Percentiles rank a stretch among this genome's conserved stretches.
Evolutionary conservation across 2,113 vertebrate genomes (phyloP).

Genomic region (Aspidoscelis tigris): DNA sequence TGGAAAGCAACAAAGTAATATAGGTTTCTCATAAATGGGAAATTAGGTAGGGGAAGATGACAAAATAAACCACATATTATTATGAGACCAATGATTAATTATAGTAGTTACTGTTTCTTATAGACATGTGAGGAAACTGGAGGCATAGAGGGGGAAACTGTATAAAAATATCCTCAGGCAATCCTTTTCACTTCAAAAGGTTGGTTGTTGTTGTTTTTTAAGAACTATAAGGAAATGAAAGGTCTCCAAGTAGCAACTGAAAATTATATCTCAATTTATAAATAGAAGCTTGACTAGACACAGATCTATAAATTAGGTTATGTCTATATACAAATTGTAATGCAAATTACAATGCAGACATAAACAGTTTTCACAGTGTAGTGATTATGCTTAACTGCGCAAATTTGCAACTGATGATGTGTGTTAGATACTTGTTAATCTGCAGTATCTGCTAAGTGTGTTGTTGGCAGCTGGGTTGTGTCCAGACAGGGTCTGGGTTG

Average conservation of each 20-base stretch:
- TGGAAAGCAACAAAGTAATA: too few species aligned
- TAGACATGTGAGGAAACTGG: constrained; percentile 27
- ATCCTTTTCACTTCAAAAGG: constrained; percentile 54
- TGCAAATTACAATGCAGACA: not conserved
- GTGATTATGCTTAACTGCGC: too few species aligned
- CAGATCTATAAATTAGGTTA: not conserved
- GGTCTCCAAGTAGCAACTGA: constrained; percentile 36
- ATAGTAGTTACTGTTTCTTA: constrained; percentile 39
- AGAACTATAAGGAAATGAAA: constrained; percentile 57
- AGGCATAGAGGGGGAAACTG: constrained; percentile 16
- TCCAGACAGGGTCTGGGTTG: too few species aligned
- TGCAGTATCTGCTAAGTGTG: too few species aligned
- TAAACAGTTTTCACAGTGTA: too few species aligned
- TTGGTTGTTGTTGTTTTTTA: constrained; percentile 40
- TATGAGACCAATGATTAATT: constrained; percentile 11
- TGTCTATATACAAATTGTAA: constrained; percentile 31
- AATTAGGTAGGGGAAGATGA: not conserved
- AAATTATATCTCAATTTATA: constrained; percentile 45
- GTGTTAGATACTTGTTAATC: too few species aligned
- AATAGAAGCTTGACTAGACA: constrained; percentile 34
- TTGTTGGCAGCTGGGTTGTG: too few species aligned
- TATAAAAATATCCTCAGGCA: constrained; percentile 42
- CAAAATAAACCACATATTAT: constrained; percentile 23
- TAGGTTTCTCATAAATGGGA: too few species aligned
- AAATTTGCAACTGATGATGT: too few species aligned